Evolutionary conservation across 2,113 vertebrate species (phyloP), one percentile per base, ranked within the genome.

Genomic region (Micronycteris hirsuta): DNA sequence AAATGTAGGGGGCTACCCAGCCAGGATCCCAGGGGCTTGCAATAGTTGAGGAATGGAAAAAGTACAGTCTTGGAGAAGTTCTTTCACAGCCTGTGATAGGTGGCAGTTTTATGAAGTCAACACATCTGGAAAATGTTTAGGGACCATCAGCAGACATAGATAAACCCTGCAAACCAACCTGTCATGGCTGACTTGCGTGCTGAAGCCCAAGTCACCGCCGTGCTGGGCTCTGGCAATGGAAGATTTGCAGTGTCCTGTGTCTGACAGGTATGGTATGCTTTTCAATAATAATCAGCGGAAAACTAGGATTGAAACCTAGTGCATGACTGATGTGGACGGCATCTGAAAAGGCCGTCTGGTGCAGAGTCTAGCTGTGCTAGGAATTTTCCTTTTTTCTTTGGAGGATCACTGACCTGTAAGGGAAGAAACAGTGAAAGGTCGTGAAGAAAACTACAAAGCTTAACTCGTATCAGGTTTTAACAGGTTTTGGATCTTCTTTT

Each of bases 51-150:
- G 45, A 33, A 68, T 89, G 78, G 83, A 61, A 41, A 63, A 87
- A 83, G 63, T 52, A 61, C 8, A 41, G 45, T 14, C 68, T 67
- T 61, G 16, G 90, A 91, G 61, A 58, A 70, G 1, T 89, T 85
- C n/a, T 52, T 93, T 84, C 90, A 80, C 38, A 45, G 80, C 65
- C 71, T 89, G 84, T 94, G 91, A 65, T 49, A 87, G 74, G 90
- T 93, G 85, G 82, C 85, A 92, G 90, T 94, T 96, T 96, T 92
- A 90, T 81, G 90, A 78, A 71, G 85, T 94, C 95, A 94, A 1
- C 91, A 94, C 96, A 97, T 97, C 91, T 97, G 96, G 95, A 94
- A 95, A 54, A 82, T 31, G 54, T 96, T 91, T 94, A 67, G 52
- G 84, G 73, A 36, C 77, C 54, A 36, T 96, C 80, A 43, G 76